Base-by-base conservation (phyloP, 2,113 vertebrate species). In the Microcebus griseorufus region DNA sequence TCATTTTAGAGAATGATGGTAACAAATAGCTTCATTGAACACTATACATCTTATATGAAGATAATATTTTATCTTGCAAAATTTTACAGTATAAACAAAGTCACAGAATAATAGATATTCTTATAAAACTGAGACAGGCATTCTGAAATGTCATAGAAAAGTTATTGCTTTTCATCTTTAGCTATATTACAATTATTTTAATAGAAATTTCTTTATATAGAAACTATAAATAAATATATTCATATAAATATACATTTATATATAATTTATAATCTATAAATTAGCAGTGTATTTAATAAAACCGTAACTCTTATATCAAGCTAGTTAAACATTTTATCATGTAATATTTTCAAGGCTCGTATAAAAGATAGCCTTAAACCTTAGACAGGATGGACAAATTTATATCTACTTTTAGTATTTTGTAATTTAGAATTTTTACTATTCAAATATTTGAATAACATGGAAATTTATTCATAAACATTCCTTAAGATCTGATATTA, bases 1-100 rank as follows among this genome's bases (percentile, higher is more conserved):
- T 97, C 95, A 97, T 98, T 12, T 90, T 96, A 97, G 42, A 88
- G 83, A 97, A 95, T 78, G 97, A 25, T 85, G 93, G 55, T 87
- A 96, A 67, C 92, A 92, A 97, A 87, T 32, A 89, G 73, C 64
- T 85, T 90, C 53, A 84, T 81, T 72, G 75, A 97, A 96, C 72
- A 94, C 72, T 37, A 70, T 9, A 79, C 1, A 83, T 17, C 58
- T 42, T 70, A 53, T 20, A 76, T 89, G 65, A 82, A 67, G 23
- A 51, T 70, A 20, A 51, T 51, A 90, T 55, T 90, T 95, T 93
- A 84, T 70, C 55, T 58, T 83, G 39, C 18, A 79, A 96, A 97
- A 96, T 85, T 64, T 53, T 39, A 93, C 10, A 42, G 22, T 42
- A 22, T 37, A 67, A 70, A 32, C 17, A 67, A 58, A 88, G 39